Base-by-base conservation (phyloP, 2,888 invertebrate genomes). In the Lamellibrachia satsuma region DNA sequence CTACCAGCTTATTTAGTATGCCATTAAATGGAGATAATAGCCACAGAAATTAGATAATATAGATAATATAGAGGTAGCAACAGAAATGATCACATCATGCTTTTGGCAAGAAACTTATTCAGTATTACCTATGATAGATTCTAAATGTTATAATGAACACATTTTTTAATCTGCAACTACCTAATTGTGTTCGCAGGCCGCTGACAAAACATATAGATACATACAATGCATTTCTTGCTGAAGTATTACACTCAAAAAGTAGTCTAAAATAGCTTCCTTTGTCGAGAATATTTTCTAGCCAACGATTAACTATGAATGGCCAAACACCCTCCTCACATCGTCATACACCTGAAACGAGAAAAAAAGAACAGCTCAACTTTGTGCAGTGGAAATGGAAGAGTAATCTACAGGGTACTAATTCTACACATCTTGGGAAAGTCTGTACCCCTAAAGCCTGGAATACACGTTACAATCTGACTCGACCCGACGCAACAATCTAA, bases 271-370 rank as follows among this genome's bases (percentile, higher is more conserved):
- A 75, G 22, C 3, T 75, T 75, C 22, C n/a, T 75, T n/a, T 8
- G 60, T 55, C 8, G 9, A 55, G 55, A 55, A 11, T 75, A 75
- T 75, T 75, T 75, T 22, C 75, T 75, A 75, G 75, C 3, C 4
- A 6, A 15, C 75, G 6, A 15, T 22, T 75, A n/a, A 22, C 22
- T 75, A 75, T 22, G 75, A 75, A 15, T 75, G 22, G 15, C 52
- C 90, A 92, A 94, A 94, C 39, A 92, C 92, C 91, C 93, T 92
- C 92, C 91, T 91, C 8, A 94, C 94, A 90, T 93, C 93, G n/a
- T 90, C 93, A 92, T 93, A 94, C 8, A 94, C 93, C 94, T 94
- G 93, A 52, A 92, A 75, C 52, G 39, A 92, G 52, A 51, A 52
- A n/a, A 22, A 75, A 75, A 75, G 39, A 52, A 22, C 22, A 75